Conservation (phyloP, 1,140 invertebrate genomes). For the Lethocerus indicus region DNA sequence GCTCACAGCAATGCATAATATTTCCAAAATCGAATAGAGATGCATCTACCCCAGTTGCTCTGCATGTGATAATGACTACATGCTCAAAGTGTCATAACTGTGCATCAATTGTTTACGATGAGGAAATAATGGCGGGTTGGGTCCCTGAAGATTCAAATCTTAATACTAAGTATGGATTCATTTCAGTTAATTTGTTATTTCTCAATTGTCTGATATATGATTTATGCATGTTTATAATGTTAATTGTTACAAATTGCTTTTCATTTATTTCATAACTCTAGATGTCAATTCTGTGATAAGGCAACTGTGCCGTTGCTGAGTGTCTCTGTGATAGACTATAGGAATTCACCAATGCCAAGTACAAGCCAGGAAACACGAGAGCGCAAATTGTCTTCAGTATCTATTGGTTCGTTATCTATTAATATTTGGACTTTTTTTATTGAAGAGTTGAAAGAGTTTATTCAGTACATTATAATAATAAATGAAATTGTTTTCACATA, state of each 20-base stretch:
- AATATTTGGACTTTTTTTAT: too few relatives aligned
- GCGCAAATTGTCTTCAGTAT: conserved; percentile 10
- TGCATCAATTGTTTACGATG: conserved; percentile 81
- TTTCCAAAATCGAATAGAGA: conserved; percentile 27
- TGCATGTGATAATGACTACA: conserved; percentile 53
- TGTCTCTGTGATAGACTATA: conserved; percentile 37
- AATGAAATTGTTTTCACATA: too few relatives aligned
- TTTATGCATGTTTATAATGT: background rate
- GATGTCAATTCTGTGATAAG: conserved; percentile 66
- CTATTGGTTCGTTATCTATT: too few relatives aligned
- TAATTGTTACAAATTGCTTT: background rate
- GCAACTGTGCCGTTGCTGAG: conserved; percentile 67
- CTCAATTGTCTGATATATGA: too few relatives aligned
- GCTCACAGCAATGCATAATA: conserved; percentile 22
- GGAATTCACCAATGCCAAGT: conserved; percentile 19
- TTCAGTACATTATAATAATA: too few relatives aligned
- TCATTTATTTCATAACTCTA: conserved; percentile 17
- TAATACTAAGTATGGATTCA: conserved; percentile 53
- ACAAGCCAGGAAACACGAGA: background rate
- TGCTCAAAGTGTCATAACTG: conserved; percentile 77
- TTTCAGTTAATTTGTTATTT: background rate
- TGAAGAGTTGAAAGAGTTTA: too few relatives aligned
- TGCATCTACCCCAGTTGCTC: conserved; percentile 32
- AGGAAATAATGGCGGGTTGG: conserved; percentile 99
- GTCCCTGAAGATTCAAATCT: conserved; percentile 94